These are phyloP conservation scores for Melanchra persicariae DNA, from an alignment of 2,888 invertebrate genomes.

Conservation along the genomic window DNA sequence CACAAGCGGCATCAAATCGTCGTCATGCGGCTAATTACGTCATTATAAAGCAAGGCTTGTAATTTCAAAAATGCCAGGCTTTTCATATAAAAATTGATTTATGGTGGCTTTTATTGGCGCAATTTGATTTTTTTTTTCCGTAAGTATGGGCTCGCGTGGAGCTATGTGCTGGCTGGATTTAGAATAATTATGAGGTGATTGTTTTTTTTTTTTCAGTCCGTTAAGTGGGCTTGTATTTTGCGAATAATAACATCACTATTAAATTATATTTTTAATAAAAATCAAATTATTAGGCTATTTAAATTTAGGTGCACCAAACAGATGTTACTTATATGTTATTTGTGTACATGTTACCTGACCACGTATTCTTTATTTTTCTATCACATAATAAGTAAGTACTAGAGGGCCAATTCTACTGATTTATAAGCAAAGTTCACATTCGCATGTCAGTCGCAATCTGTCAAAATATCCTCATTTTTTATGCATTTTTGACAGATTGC, in stretches of 20 bases:
- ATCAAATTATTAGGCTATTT: no score
- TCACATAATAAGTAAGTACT: no score
- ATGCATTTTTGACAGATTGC: no score
- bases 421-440: no score
- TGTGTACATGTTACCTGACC: no score
- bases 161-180: slow-evolving; percentile 37
- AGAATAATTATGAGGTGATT: slow-evolving; percentile 34
- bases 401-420: no score
- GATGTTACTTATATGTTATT: no score
- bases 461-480: no score
- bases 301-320: no score
- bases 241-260: slow-evolving; percentile 1
- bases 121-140: slow-evolving; percentile 52
- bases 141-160: slow-evolving; percentile 60
- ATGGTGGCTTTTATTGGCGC: slow-evolving; percentile 53
- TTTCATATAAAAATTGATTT: slow-evolving; percentile 60
- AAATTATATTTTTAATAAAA: no score
- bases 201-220: slow-evolving; percentile 22
- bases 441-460: no score
- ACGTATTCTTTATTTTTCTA: no score
- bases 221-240: slow-evolving; percentile 9
- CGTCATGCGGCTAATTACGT: slow-evolving; percentile 48
- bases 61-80: slow-evolving; percentile 60
- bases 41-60: slow-evolving; percentile 50
- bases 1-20: slow-evolving; percentile 28